Evolutionary conservation across 2,797 vertebrate species (phyloP).

Genomic region (Argyrosomus regius): DNA sequence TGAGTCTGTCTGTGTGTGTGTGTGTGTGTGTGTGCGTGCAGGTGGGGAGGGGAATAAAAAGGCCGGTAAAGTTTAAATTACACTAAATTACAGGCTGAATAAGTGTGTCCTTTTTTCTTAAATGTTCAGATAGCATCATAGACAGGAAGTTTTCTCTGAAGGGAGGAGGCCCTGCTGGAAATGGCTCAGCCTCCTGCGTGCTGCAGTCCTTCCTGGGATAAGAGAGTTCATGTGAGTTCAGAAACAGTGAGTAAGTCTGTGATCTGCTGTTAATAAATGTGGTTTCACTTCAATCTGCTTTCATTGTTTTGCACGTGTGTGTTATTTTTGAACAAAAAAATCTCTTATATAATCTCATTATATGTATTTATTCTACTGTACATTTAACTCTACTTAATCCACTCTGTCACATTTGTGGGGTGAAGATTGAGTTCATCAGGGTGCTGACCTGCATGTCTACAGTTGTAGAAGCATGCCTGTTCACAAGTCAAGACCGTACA

Average conservation of each 20-base stretch:
- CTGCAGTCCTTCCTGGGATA: not conserved
- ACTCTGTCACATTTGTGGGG: not conserved
- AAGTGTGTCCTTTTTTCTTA: not conserved
- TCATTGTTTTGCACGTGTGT: not conserved
- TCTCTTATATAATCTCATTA: no score
- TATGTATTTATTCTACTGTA: not conserved
- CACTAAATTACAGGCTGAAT: slow-evolving; percentile 5
- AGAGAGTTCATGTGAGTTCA: slow-evolving; percentile 22
- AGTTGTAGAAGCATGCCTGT: slow-evolving; percentile 14
- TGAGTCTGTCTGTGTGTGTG: not conserved
- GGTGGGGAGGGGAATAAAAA: not conserved
- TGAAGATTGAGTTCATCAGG: not conserved
- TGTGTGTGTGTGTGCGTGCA: not conserved
- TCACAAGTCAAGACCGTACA: slow-evolving; percentile 41
- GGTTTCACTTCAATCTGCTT: not conserved
- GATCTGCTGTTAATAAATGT: not conserved
- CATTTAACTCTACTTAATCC: not conserved
- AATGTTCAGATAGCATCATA: slow-evolving; percentile 5
- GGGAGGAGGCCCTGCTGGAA: slow-evolving; percentile 10
- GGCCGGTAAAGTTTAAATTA: slow-evolving; percentile 4
- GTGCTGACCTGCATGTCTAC: not conserved
- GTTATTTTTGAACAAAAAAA: not conserved
- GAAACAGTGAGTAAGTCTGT: not conserved
- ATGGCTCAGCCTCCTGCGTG: not conserved
- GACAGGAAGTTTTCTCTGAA: slow-evolving; percentile 28